phyloP scores from a whole-genome alignment of 1,140 invertebrate species.

The Acromyrmex heyeri region DNA sequence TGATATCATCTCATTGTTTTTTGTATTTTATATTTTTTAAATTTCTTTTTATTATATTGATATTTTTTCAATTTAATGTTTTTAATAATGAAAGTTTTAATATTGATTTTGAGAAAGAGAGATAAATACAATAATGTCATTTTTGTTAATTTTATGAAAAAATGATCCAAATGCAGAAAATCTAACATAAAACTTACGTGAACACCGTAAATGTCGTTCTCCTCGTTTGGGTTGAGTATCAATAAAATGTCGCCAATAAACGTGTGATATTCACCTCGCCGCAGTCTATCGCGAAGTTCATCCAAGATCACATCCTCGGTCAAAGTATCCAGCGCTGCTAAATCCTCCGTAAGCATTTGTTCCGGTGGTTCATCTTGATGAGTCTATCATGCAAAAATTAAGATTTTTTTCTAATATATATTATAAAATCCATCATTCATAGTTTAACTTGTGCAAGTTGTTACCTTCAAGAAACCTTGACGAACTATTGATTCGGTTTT shows the following conservation, averaged over 20 bases:
- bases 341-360: constrained; percentile 93
- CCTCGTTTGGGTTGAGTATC: constrained; percentile 94
- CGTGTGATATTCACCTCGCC: constrained; percentile 92
- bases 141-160: constrained; percentile 2
- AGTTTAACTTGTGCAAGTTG: background rate
- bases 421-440: background rate
- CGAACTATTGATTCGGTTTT: constrained; percentile 89
- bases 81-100: constrained; percentile 9
- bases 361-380: constrained; percentile 86
- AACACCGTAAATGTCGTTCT: constrained; percentile 90
- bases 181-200: constrained; percentile 87
- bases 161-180: background rate
- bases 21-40: background rate
- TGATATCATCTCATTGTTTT: background rate
- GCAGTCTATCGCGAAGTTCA: constrained; percentile 91
- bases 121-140: background rate
- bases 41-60: background rate
- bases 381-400: constrained; percentile 48
- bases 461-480: constrained; percentile 88
- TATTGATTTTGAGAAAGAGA: background rate
- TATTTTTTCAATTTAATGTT: background rate
- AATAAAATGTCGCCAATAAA: constrained; percentile 96
- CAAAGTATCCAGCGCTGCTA: constrained; percentile 93
- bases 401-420: constrained; percentile 3
- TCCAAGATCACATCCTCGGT: constrained; percentile 93